phyloP scores from a whole-genome alignment of 2,888 invertebrate species.

The Mactromeris polynyma region DNA sequence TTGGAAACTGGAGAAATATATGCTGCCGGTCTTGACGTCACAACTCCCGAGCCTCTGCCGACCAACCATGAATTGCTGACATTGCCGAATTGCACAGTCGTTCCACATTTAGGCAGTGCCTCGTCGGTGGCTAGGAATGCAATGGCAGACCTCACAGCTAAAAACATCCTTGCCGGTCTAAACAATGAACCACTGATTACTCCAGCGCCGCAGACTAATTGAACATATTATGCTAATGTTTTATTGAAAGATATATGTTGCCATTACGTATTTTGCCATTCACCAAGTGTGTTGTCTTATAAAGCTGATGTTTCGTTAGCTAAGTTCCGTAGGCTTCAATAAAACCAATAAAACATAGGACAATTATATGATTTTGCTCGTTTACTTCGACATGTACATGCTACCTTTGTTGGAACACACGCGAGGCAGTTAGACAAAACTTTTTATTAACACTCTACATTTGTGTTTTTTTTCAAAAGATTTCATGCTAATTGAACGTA shows the following conservation, averaged over 20 bases:
- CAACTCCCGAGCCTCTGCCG: conserved; percentile 95
- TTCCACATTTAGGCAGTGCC: conserved; percentile 96
- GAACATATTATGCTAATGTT: not conserved
- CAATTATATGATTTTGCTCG: not conserved
- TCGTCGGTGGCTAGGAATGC: conserved; percentile 92
- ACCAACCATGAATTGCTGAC: conserved; percentile 92
- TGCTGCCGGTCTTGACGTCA: conserved; percentile 96
- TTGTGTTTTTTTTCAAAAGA: too few species aligned
- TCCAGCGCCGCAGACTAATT: conserved; percentile 53
- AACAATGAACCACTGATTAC: conserved; percentile 91
- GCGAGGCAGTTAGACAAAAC: too few species aligned
- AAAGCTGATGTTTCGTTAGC: not conserved
- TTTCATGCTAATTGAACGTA: too few species aligned
- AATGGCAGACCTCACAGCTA: conserved; percentile 93
- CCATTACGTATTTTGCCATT: not conserved
- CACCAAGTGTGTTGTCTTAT: not conserved
- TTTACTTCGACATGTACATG: not conserved
- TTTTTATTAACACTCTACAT: too few species aligned
- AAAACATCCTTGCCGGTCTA: conserved; percentile 93
- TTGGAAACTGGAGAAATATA: conserved; percentile 91
- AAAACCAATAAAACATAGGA: not conserved
- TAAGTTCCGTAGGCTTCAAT: not conserved
- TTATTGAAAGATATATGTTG: not conserved
- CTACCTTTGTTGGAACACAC: too few species aligned
- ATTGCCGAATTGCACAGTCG: conserved; percentile 93